Evolutionary conservation across 2,888 invertebrate species (phyloP), one percentile per base, ranked within the genome.

Genomic region (Lutraria lutraria): DNA sequence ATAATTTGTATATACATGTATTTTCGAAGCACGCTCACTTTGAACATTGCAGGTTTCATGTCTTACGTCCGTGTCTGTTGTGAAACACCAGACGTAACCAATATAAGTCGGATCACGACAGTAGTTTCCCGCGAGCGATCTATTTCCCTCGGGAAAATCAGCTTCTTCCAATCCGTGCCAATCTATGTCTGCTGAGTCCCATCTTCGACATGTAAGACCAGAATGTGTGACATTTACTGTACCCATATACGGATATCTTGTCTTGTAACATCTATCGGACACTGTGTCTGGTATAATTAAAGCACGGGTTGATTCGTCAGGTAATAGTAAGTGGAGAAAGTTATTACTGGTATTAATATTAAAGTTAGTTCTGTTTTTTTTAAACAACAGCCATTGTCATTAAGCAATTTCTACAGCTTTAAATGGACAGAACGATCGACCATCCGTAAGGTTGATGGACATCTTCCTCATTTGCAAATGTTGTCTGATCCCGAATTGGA

Each of bases 121-220:
- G 25, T 68, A 68, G n/a, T 68, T 68, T n/a, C 25, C 25, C 8
- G 63, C 63, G n/a, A 25, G n/a, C 25, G 63, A 25, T 25, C 6
- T 25, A n/a, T n/a, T 68, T 68, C 63, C 63, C 12, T 68, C 63
- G 16, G 52, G 52, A 83, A 29, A 83, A n/a, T 52, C 29, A 34
- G n/a, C 29, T 25, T 83, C 21, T 12, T n/a, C 8, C 8, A 12
- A 25, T 25, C 21, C n/a, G 8, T 16, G 21, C n/a, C 0, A 6
- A 68, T 83, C 43, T 21, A 63, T 43, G 21, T 34, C 60, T 63
- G n/a, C 29, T 0, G 29, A 34, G 15, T 83, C 83, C 83, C 83
- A 83, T 83, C 83, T 19, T 53, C 53, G 83, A 72, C 83, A 83
- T 12, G 52, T 52, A 0, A 34, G 13, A 25, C 83, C 83, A 31